A percentile compares a stretch with the other conserved stretches of the same genome.
Evolutionary conservation across 2,113 vertebrate genomes (phyloP).

Genomic region (Dipodomys merriami): DNA sequence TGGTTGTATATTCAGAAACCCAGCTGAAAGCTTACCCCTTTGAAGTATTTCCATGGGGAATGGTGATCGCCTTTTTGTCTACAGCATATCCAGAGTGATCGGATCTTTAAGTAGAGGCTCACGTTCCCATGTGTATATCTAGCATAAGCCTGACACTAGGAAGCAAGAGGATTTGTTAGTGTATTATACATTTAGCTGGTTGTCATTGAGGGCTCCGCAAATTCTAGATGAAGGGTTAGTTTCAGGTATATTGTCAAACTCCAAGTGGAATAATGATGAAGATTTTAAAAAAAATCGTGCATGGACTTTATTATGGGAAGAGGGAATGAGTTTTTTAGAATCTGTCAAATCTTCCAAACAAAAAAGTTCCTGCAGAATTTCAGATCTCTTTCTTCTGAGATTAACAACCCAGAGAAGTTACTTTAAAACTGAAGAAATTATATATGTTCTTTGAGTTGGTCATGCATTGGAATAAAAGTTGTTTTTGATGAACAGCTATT

Average conservation of each 20-base stretch:
- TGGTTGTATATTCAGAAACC: slow-evolving; percentile 58
- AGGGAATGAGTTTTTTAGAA: not conserved
- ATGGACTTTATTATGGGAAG: not conserved
- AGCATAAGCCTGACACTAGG: not conserved
- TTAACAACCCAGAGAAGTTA: not conserved
- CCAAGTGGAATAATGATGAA: not conserved
- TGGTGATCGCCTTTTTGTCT: slow-evolving; percentile 14
- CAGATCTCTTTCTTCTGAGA: not conserved
- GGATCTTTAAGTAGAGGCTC: slow-evolving; percentile 31
- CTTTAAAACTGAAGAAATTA: slow-evolving; percentile 13
- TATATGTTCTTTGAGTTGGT: not conserved
- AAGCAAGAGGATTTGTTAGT: not conserved
- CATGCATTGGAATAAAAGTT: not conserved
- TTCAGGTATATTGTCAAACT: slow-evolving; percentile 32
- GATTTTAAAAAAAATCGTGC: not conserved
- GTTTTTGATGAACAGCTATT: not conserved
- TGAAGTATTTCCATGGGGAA: slow-evolving; percentile 64
- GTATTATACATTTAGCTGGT: not conserved
- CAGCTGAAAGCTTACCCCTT: slow-evolving; percentile 37
- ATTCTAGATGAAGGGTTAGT: slow-evolving; percentile 17
- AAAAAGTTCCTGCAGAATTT: not conserved
- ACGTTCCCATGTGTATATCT: not conserved
- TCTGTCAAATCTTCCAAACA: not conserved
- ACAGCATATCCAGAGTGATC: not conserved
- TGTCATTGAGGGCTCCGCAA: slow-evolving; percentile 17